These are phyloP conservation scores for Taenioides sp. DNA, from an alignment of 2,797 vertebrate genomes.

Conservation along the genomic window DNA sequence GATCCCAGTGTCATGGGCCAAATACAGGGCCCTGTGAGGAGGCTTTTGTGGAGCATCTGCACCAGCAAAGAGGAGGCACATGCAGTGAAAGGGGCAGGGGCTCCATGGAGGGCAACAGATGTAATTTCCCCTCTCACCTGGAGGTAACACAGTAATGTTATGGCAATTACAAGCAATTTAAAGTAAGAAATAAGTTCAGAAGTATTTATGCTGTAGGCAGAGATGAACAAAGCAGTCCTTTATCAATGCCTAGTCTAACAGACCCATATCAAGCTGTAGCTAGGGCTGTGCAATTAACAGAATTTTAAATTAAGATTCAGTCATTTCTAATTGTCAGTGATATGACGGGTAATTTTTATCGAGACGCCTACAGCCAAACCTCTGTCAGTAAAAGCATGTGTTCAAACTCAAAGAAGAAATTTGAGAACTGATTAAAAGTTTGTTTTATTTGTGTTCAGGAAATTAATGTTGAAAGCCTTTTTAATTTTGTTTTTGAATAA, in stretches of 20 bases:
- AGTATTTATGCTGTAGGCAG: background rate
- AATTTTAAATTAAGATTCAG: too few species aligned
- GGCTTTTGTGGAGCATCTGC: conserved; percentile 65
- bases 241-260: too few species aligned
- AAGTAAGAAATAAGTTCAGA: background rate
- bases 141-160: conserved; percentile 17
- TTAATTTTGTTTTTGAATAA: too few species aligned
- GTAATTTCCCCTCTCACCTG: conserved; percentile 16
- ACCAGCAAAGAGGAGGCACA: conserved; percentile 35
- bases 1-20: conserved; percentile 65
- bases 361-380: too few species aligned
- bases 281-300: too few species aligned
- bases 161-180: background rate
- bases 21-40: conserved; percentile 55
- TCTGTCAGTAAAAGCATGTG: too few species aligned
- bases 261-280: background rate
- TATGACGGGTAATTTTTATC: too few species aligned
- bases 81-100: conserved; percentile 21
- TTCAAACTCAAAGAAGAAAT: too few species aligned
- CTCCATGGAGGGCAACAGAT: conserved; percentile 40
- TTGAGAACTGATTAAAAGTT: too few species aligned
- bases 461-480: too few species aligned
- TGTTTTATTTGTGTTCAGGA: too few species aligned
- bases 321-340: too few species aligned
- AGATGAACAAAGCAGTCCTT: background rate